Evolutionary conservation across 2,113 vertebrate species (phyloP).

Genomic region (Mormoops blainvillei): DNA sequence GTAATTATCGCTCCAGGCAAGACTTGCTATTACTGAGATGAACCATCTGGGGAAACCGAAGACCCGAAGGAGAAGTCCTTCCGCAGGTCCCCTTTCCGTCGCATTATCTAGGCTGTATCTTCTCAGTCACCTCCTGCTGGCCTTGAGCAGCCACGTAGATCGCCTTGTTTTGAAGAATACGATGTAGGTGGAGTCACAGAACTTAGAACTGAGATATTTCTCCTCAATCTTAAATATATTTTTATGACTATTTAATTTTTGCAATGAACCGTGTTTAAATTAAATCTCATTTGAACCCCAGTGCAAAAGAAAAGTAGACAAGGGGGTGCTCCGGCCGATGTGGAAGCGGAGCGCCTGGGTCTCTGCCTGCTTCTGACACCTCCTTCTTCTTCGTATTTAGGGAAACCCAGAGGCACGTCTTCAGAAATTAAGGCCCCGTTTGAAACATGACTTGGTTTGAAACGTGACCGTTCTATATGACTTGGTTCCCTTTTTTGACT

Average conservation of each 20-base stretch:
- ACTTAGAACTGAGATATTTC: neutral
- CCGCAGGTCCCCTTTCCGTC: neutral
- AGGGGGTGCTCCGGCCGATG: neutral
- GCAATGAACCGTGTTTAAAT: neutral
- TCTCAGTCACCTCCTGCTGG: neutral
- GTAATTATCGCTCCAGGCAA: conserved; percentile 41
- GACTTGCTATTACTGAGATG: neutral
- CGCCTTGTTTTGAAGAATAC: neutral
- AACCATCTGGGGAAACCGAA: neutral
- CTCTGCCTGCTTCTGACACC: neutral
- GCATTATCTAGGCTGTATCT: neutral
- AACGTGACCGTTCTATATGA: neutral
- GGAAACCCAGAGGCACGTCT: neutral
- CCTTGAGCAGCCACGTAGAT: neutral
- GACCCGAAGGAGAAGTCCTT: neutral
- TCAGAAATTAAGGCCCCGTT: neutral
- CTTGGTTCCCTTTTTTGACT: neutral
- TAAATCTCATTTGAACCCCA: neutral
- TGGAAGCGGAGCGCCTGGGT: neutral
- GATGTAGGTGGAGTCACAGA: neutral
- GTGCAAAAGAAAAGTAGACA: neutral
- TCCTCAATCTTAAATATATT: neutral
- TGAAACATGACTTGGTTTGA: neutral
- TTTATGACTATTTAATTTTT: neutral
- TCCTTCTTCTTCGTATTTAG: neutral